Percentiles rank a stretch among this genome's conserved stretches.
These are phyloP conservation scores for Aphodius sticticus DNA, from an alignment of 2,888 invertebrate genomes.

Conservation along the genomic window DNA sequence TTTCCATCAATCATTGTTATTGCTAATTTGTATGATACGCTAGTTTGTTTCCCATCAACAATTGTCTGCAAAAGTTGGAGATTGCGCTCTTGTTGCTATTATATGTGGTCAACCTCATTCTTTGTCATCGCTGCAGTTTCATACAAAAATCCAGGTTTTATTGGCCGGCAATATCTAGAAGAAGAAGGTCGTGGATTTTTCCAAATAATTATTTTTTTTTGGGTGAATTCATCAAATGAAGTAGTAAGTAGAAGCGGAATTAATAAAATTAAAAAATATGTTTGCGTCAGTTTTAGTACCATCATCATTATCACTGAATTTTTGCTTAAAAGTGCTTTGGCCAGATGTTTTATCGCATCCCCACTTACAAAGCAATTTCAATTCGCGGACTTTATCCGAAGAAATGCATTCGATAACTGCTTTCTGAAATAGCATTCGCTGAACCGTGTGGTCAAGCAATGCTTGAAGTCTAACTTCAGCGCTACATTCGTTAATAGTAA, in stretches of 20 bases:
- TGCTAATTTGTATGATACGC: neutral
- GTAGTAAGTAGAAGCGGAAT: neutral
- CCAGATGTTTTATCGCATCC: neutral
- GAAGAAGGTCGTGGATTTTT: neutral
- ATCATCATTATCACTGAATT: neutral
- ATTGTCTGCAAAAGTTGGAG: neutral
- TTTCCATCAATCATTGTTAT: slow-evolving; percentile 1
- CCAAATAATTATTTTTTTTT: neutral
- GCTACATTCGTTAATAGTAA: neutral
- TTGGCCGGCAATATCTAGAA: neutral
- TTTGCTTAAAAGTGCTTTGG: neutral
- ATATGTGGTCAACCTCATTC: neutral
- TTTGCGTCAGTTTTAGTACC: neutral
- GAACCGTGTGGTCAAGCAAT: neutral
- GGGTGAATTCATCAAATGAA: neutral
- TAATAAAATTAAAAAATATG: neutral
- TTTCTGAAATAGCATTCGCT: neutral
- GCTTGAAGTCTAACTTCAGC: neutral
- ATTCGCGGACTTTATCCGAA: slow-evolving; percentile 1
- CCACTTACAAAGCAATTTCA: neutral
- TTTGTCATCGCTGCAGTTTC: neutral
- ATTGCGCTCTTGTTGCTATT: neutral
- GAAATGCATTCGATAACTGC: neutral
- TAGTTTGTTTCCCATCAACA: neutral
- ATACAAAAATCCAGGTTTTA: neutral